Base-by-base conservation (phyloP, 2,113 vertebrate species). In the Cyprinodon tularosa region DNA sequence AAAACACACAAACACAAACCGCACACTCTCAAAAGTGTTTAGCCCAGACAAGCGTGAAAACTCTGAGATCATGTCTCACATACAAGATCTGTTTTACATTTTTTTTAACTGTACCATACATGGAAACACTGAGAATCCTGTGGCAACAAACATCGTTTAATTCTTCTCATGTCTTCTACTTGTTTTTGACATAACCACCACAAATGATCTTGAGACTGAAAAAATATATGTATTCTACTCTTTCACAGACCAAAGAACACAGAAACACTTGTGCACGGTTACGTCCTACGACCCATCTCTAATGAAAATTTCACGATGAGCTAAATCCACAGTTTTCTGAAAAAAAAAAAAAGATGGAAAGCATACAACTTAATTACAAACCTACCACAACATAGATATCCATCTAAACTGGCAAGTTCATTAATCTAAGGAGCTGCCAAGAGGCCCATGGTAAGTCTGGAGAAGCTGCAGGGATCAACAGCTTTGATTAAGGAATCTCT, bases 281-380 rank as follows among this genome's bases (percentile, higher is more conserved):
- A n/a, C 77, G 80, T 83, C 88, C 78, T 87, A 69, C 66, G 14
- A 86, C 86, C 82, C 68, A 68, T 83, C 61, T 77, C 45, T 74
- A 80, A 89, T 87, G 81, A 83, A 85, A 90, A 90, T 92, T 88
- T 88, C 86, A 88, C 84, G 84, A 90, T 84, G 78, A 81, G 86
- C 71, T 74, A 44, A 47, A 74, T 84, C 83, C 80, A 89, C 74
- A 77, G 62, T 57, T 4, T 9, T 57, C 50, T 20, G 50, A 57
- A 53, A 20, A n/a, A 53, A 6, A 2, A 20, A 53, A 20, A n/a
- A 53, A 6, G 7, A 20, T 53, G 17, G 50, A 53, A 57, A 57
- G 17, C 50, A 53, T 20, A 53, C 15, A 57, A 20, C 50, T 57
- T 57, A 57, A n/a, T 57, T 57, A 20, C 7, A 57, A 20, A 57